Evolutionary conservation across 2,113 vertebrate genomes (phyloP).

Genomic region (Clarias gariepinus): DNA sequence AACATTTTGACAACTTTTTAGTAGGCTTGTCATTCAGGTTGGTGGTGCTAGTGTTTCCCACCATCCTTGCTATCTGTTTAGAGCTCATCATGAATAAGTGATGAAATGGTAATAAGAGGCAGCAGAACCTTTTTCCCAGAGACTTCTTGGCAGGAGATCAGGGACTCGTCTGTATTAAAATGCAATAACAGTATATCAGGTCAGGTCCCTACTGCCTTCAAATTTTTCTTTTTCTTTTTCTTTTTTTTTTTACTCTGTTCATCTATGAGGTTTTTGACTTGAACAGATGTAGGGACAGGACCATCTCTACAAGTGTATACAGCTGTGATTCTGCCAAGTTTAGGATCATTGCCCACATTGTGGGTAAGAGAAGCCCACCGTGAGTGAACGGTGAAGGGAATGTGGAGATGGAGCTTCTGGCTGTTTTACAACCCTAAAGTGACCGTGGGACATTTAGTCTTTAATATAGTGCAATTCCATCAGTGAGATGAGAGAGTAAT

Average conservation of each 20-base stretch:
- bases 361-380: constrained; percentile 2
- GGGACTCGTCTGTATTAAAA: constrained; percentile 63
- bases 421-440: constrained; percentile 44
- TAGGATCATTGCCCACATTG: neutral
- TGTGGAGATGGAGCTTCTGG: constrained; percentile 33
- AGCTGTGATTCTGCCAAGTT: constrained; percentile 18
- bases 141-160: constrained; percentile 58
- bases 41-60: constrained; percentile 36
- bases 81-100: constrained; percentile 67
- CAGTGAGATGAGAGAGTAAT: constrained; percentile 32
- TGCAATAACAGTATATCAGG: constrained; percentile 68
- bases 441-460: constrained; percentile 40
- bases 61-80: constrained; percentile 52
- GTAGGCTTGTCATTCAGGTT: constrained; percentile 49
- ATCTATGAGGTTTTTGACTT: constrained; percentile 18
- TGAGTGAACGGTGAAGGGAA: constrained; percentile 14
- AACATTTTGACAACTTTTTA: constrained; percentile 1
- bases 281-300: constrained; percentile 34
- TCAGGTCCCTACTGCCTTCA: constrained; percentile 61
- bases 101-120: constrained; percentile 65
- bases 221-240: constrained; percentile 20
- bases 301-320: constrained; percentile 34
- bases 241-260: neutral
- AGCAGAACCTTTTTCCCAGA: constrained; percentile 53
- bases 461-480: constrained; percentile 43